Base-by-base conservation (phyloP, 2,113 vertebrate species). In the Xiphophorus hellerii region DNA sequence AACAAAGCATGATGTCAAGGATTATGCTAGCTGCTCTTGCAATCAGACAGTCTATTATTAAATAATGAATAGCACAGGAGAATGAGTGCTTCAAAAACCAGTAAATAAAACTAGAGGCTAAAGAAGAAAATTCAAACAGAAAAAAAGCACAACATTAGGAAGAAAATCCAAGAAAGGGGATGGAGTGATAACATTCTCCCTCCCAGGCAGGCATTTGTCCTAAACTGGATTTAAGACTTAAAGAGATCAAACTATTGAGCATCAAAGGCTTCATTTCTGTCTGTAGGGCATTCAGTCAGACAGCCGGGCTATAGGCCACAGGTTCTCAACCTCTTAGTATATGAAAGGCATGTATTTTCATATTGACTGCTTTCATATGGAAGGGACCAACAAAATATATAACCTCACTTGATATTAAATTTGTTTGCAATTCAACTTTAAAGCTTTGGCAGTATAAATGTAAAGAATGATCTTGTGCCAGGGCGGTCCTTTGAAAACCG, bases 211-310 rank as follows among this genome's bases (percentile, higher is more conserved):
- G 79, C 71, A 87, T 48, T n/a, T 8, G 66, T 81, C 83, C 74
- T 86, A 73, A 67, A 87, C 75, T 81, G 86, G 80, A 90, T 89
- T 82, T 78, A 87, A 88, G 84, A 83, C 88, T 92, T 85, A 88
- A 58, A 82, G 84, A 89, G 87, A 92, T 92, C 83, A 91, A 92
- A 91, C 89, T 67, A 25, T 54, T 33, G 33, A 70, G 88, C 86
- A 90, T 92, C 88, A 92, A 90, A 90, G 79, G 78, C 77, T 74
- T 81, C 80, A 75, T 84, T 88, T 88, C 84, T 88, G 81, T 88
- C 84, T 87, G 83, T 84, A 81, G 82, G 51, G 89, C 84, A 84
- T 79, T 81, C 72, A 71, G 74, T 69, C 84, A 80, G 83, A 69
- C 79, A 82, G 70, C 33, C 30, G 4, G 66, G 66, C 77, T 29